Evolutionary conservation across 2,797 vertebrate genomes (phyloP), one percentile per base, ranked within the genome.

Genomic region (Carapus acus): DNA sequence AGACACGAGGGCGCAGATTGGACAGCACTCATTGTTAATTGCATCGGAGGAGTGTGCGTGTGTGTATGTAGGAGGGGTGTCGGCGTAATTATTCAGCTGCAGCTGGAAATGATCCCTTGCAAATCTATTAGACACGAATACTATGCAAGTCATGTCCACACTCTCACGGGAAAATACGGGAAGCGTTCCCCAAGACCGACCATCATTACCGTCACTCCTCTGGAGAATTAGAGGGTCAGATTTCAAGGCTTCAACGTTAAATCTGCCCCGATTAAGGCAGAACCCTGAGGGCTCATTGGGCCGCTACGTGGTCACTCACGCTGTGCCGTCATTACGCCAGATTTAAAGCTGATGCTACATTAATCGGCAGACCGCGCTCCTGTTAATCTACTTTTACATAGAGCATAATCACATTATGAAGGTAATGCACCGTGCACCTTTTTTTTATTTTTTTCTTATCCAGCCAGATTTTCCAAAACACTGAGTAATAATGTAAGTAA

Each of bases 21-120:
- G 73, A 77, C 79, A 50, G 69, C 62, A 48, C 73, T 74, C 69
- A 22, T 67, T 71, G 76, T 80, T 87, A 83, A 85, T 83, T 85
- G 74, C 70, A 75, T 77, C 54, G 56, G 77, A 67, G 62, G n/a
- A n/a, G n/a, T n/a, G n/a, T n/a, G n/a, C n/a, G n/a, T n/a, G n/a
- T n/a, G n/a, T n/a, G n/a, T n/a, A n/a, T n/a, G n/a, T n/a, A n/a
- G n/a, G 77, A 69, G 77, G 74, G 78, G 76, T 81, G 84, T 86
- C 85, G 85, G 83, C 82, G 82, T 87, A 76, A 88, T 87, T 87
- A 89, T 86, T 82, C 82, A 74, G 71, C 78, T 41, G 23, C 55
- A 73, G 75, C 77, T 75, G 76, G 77, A 84, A 80, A 82, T 66
- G 63, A 83, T 79, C 81, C 74, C 77, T 50, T 42, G 71, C 67